phyloP scores from a whole-genome alignment of 2,797 vertebrate genomes.

The Sebastes dallii region DNA sequence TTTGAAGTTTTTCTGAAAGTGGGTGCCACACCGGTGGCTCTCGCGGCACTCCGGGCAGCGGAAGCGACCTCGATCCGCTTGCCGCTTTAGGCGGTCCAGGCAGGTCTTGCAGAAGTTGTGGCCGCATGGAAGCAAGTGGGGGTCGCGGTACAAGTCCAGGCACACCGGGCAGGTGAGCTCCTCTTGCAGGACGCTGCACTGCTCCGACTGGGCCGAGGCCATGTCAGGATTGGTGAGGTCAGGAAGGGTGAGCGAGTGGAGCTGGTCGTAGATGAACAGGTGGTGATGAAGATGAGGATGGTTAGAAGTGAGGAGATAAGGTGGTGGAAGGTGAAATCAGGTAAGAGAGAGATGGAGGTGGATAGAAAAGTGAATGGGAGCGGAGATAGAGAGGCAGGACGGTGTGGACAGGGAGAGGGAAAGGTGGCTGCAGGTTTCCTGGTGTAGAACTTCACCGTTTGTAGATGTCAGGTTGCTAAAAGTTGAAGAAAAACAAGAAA shows the following conservation, averaged over 20 bases:
- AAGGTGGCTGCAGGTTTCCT: not conserved
- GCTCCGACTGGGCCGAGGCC: slow-evolving; percentile 66
- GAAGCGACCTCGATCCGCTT: slow-evolving; percentile 60
- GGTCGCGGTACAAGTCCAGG: slow-evolving; percentile 78
- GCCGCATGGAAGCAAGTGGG: slow-evolving; percentile 79
- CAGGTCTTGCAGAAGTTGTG: slow-evolving; percentile 83
- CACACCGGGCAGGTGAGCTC: slow-evolving; percentile 84
- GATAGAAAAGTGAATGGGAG: not conserved
- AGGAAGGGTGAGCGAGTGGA: not conserved
- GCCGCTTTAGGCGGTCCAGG: slow-evolving; percentile 66
- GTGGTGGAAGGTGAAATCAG: not conserved
- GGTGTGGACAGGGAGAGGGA: not conserved
- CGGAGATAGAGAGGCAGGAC: not conserved
- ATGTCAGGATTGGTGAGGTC: slow-evolving; percentile 36
- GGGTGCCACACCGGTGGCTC: slow-evolving; percentile 50
- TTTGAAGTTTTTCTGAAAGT: slow-evolving; percentile 81
- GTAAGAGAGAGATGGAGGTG: not conserved
- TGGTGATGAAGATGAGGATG: no score
- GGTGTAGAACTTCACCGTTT: not conserved
- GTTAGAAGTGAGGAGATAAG: not conserved
- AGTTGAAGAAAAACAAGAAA: not conserved
- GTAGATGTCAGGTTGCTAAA: not conserved
- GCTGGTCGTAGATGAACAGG: no score
- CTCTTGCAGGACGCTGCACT: slow-evolving; percentile 74
- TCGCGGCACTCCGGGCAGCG: slow-evolving; percentile 81